Evolutionary conservation across 1,140 invertebrate species (phyloP).

Genomic region (Ditylenchus dipsaci): DNA sequence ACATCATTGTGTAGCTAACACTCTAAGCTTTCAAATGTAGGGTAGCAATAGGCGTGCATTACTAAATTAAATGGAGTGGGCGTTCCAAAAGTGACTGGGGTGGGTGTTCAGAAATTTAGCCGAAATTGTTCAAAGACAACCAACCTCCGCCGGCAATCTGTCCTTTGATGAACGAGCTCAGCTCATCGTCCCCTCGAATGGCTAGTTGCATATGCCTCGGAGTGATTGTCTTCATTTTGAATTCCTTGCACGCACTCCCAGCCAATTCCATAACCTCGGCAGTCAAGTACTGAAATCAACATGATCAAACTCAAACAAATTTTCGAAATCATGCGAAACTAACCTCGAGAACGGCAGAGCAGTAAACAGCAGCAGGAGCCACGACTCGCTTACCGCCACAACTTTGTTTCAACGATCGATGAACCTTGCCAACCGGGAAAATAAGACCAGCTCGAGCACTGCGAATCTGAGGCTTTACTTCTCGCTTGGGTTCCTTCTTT

Average conservation of each 20-base stretch:
- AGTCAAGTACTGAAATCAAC: not conserved
- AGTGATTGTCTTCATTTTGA: slow-evolving; percentile 88
- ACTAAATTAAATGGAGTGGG: too few species aligned
- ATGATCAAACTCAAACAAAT: not conserved
- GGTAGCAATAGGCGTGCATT: too few species aligned
- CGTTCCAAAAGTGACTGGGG: too few species aligned
- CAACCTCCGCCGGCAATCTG: slow-evolving; percentile 77
- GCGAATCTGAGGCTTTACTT: not conserved
- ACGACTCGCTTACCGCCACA: not conserved
- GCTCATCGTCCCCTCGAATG: slow-evolving; percentile 96
- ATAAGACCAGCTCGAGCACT: slow-evolving; percentile 80
- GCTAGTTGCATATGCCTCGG: slow-evolving; percentile 96
- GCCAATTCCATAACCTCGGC: not conserved
- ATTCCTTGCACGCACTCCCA: not conserved
- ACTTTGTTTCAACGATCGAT: slow-evolving; percentile 94
- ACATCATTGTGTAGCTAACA: too few species aligned
- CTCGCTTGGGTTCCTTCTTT: too few species aligned
- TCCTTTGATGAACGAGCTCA: slow-evolving; percentile 97
- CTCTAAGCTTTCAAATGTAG: too few species aligned
- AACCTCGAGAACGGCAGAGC: not conserved
- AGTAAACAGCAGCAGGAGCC: not conserved
- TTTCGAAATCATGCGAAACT: not conserved
- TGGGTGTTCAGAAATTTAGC: too few species aligned
- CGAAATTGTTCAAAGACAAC: too few species aligned
- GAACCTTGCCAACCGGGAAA: slow-evolving; percentile 98